A percentile compares a stretch with the other conserved stretches of the same genome.
Conservation (phyloP, 2,113 vertebrate genomes). For the Platichthys stellatus region DNA sequence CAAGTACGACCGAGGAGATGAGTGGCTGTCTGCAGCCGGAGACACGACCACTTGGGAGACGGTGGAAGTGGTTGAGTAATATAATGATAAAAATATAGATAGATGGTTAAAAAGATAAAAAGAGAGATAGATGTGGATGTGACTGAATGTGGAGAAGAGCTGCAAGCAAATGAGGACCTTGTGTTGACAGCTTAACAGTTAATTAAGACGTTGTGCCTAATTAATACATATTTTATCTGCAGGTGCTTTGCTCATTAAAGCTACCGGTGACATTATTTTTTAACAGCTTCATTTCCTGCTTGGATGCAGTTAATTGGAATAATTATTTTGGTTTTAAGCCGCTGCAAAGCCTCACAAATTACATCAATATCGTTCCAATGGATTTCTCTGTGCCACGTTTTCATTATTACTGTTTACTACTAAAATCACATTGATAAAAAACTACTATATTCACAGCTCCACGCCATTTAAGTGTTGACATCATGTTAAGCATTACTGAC, state of each 20-base stretch:
- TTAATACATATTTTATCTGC: neutral
- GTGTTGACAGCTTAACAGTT: constrained; percentile 11
- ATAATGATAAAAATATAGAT: neutral
- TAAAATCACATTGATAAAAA: neutral
- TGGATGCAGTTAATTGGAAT: neutral
- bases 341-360: too few relatives aligned
- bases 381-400: too few relatives aligned
- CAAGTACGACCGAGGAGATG: constrained; percentile 6
- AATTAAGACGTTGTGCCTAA: constrained; percentile 29
- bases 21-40: constrained; percentile 12
- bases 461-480: neutral
- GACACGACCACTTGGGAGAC: neutral
- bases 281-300: neutral
- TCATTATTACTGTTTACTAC: too few relatives aligned
- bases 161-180: constrained; percentile 1
- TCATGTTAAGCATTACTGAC: too few relatives aligned
- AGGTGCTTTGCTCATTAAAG: neutral
- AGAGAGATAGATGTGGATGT: neutral
- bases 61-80: neutral
- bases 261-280: neutral
- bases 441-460: neutral
- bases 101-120: neutral
- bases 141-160: neutral
- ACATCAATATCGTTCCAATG: too few relatives aligned
- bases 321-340: too few relatives aligned